Evolutionary conservation across 2,797 vertebrate species (phyloP).

Genomic region (Vespertilio murinus): DNA sequence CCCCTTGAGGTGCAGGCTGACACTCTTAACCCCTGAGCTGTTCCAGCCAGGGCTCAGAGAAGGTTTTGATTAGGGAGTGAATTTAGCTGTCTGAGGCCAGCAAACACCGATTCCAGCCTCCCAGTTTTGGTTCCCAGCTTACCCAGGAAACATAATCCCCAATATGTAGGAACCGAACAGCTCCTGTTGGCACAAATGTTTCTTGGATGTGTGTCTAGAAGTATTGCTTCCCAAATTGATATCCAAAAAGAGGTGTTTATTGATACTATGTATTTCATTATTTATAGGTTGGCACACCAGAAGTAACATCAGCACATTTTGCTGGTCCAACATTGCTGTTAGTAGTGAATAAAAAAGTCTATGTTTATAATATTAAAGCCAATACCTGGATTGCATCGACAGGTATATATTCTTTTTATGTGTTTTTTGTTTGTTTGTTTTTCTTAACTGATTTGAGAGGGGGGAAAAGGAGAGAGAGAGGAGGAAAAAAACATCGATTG

Average conservation of each 20-base stretch:
- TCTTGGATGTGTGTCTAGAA: background rate
- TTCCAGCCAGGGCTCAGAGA: background rate
- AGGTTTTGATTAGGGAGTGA: background rate
- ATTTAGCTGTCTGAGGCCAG: background rate
- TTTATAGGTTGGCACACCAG: background rate
- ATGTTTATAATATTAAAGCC: background rate
- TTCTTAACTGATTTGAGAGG: background rate
- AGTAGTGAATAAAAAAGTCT: slow-evolving; percentile 45
- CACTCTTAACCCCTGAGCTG: too few species aligned
- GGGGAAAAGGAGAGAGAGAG: background rate
- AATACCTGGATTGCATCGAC: rapidly evolving
- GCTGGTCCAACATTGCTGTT: background rate
- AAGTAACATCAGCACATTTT: slow-evolving; percentile 41
- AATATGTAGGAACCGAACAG: background rate
- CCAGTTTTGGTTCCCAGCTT: background rate
- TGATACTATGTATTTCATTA: rapidly evolving
- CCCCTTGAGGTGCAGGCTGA: too few species aligned
- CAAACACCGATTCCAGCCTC: background rate
- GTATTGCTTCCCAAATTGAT: background rate
- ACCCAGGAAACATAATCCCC: background rate
- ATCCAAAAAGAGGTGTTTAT: background rate
- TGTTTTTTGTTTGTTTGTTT: background rate
- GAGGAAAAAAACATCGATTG: background rate
- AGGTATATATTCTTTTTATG: background rate
- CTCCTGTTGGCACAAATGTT: background rate